Percentiles rank a stretch among this genome's conserved stretches.
These are phyloP conservation scores for Varecia variegata DNA, from an alignment of 2,797 vertebrate species.

Conservation along the genomic window DNA sequence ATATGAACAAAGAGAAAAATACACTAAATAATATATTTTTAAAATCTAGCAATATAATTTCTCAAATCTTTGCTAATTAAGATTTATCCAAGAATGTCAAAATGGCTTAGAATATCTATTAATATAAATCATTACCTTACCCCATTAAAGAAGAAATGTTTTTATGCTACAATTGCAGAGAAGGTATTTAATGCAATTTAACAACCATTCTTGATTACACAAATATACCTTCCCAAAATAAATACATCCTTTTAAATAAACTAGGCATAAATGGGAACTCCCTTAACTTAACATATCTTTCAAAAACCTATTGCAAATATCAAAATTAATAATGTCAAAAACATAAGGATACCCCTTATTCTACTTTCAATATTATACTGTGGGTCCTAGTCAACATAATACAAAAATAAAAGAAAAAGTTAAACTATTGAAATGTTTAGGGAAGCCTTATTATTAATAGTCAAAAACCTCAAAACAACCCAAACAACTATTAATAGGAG, in stretches of 20 bases:
- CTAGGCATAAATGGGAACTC: neutral
- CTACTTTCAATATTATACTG: neutral
- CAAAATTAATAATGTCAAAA: neutral
- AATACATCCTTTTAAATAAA: neutral
- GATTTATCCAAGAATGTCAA: neutral
- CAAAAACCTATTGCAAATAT: neutral
- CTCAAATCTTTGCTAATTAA: neutral
- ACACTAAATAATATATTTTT: neutral
- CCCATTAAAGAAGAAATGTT: neutral
- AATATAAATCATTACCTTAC: neutral
- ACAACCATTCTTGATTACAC: neutral
- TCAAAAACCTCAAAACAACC: neutral
- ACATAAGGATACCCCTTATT: neutral
- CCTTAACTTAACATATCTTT: neutral
- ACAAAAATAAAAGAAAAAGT: neutral
- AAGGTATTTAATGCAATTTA: slow-evolving; percentile 1
- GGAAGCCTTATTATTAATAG: neutral
- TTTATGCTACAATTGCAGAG: neutral
- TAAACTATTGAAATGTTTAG: neutral
- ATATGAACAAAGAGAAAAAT: neutral
- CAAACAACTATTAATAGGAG: neutral
- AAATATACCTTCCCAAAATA: neutral
- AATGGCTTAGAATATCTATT: neutral
- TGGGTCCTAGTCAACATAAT: neutral
- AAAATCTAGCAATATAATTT: neutral